These are phyloP conservation scores for Euthynnus affinis DNA, from an alignment of 2,797 vertebrate genomes.

Conservation along the genomic window DNA sequence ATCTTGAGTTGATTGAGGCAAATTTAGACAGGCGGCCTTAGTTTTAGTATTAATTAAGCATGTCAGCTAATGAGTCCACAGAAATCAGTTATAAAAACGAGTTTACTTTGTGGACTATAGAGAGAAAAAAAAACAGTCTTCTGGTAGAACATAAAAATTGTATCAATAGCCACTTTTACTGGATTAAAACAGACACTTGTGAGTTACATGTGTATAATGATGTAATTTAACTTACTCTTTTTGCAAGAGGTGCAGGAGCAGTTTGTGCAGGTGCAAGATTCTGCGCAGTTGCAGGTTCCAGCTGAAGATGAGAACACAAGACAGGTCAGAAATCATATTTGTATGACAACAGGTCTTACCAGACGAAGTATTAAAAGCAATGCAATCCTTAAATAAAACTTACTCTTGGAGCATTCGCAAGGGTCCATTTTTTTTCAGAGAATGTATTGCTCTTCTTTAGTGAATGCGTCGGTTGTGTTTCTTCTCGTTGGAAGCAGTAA, in stretches of 20 bases:
- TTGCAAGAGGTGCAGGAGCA: conserved; percentile 93
- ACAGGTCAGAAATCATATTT: rapidly evolving
- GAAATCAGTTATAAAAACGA: no score
- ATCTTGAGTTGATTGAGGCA: rapidly evolving
- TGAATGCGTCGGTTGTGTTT: rapidly evolving
- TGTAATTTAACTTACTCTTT: conserved; percentile 87
- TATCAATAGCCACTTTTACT: not conserved
- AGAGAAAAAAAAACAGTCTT: no score
- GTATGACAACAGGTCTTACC: rapidly evolving
- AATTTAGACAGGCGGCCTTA: not conserved
- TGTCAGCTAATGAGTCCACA: no score
- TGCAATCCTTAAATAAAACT: conserved; percentile 27
- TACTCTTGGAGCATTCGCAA: conserved; percentile 89
- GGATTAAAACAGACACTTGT: not conserved
- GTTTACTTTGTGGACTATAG: no score
- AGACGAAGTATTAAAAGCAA: rapidly evolving
- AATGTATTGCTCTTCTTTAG: not conserved
- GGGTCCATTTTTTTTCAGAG: conserved; percentile 87
- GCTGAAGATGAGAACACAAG: conserved; percentile 70
- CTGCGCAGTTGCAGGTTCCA: conserved; percentile 91
- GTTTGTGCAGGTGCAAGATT: conserved; percentile 91
- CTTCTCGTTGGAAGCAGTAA: not conserved
- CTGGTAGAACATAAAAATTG: not conserved
- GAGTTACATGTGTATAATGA: not conserved
- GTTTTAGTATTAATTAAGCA: not conserved